phyloP scores from a whole-genome alignment of 2,113 vertebrate genomes.

The Scolopax mira region DNA sequence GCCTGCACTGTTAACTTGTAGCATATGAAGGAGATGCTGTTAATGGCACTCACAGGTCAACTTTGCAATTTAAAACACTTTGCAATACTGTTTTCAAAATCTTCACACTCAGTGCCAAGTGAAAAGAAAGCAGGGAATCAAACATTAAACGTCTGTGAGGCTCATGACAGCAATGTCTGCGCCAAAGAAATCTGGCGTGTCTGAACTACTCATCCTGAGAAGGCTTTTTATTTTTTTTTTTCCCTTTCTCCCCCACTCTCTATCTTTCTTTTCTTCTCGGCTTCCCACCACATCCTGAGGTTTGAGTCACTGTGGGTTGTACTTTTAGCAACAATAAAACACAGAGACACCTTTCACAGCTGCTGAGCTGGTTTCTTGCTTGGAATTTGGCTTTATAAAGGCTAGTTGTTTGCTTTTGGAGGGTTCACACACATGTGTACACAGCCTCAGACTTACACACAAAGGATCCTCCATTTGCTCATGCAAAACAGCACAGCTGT shows the following conservation, averaged over 20 bases:
- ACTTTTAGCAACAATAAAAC: neutral
- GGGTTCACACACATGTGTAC: neutral
- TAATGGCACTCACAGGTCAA: neutral
- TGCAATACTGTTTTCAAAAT: neutral
- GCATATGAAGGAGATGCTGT: neutral
- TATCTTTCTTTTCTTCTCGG: neutral
- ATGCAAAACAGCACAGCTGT: neutral
- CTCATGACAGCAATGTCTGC: constrained; percentile 2
- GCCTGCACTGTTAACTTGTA: neutral
- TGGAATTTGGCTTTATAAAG: constrained; percentile 31
- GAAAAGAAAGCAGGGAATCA: constrained; percentile 54
- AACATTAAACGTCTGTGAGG: neutral
- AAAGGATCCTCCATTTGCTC: neutral
- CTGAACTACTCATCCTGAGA: constrained; percentile 23
- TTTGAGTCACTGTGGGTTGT: constrained; percentile 10
- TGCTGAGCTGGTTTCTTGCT: neutral
- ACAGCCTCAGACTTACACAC: neutral
- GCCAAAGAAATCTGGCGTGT: constrained; percentile 30
- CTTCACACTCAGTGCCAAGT: neutral
- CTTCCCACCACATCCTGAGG: neutral
- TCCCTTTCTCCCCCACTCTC: neutral
- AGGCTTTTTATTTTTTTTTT: neutral
- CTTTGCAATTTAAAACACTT: neutral
- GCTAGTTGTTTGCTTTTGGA: constrained; percentile 31
- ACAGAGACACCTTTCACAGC: constrained; percentile 24